A percentile compares a stretch with the other conserved stretches of the same genome.
phyloP scores from a whole-genome alignment of 2,113 vertebrate species.

The Athene cunicularia region DNA sequence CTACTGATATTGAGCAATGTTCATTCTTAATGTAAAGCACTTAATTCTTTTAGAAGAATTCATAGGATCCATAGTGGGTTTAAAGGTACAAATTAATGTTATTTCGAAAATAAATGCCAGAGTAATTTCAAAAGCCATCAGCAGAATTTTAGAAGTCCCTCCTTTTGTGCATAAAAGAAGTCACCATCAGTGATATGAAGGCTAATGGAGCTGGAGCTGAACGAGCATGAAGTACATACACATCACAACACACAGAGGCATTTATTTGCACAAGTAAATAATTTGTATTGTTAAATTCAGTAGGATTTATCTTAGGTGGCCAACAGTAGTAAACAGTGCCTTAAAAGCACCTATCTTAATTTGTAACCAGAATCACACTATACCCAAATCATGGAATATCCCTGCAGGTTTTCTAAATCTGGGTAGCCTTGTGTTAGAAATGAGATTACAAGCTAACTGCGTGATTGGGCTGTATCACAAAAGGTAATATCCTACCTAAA shows the following conservation, averaged over 20 bases:
- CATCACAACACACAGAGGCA: not conserved
- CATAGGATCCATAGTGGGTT: not conserved
- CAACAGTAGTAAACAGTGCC: not conserved
- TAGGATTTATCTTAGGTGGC: not conserved
- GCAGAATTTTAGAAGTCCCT: not conserved
- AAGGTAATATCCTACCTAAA: not conserved
- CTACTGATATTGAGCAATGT: rapidly evolving
- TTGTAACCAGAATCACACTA: not conserved
- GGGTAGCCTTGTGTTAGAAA: not conserved
- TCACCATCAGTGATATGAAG: not conserved
- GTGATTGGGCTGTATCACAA: not conserved
- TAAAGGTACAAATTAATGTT: not conserved
- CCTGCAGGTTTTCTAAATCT: not conserved
- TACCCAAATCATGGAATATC: not conserved
- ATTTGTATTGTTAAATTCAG: not conserved
- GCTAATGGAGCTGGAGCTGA: not conserved
- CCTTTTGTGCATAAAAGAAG: not conserved
- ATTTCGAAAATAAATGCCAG: not conserved
- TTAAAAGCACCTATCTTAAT: not conserved
- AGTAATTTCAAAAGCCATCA: not conserved
- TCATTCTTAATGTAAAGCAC: not conserved
- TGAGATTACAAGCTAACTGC: not conserved
- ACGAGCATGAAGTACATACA: not conserved
- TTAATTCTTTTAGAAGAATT: not conserved
- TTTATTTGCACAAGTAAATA: not conserved